These are phyloP conservation scores for Caradrina clavipalpis DNA, from an alignment of 2,888 invertebrate genomes.

Conservation along the genomic window DNA sequence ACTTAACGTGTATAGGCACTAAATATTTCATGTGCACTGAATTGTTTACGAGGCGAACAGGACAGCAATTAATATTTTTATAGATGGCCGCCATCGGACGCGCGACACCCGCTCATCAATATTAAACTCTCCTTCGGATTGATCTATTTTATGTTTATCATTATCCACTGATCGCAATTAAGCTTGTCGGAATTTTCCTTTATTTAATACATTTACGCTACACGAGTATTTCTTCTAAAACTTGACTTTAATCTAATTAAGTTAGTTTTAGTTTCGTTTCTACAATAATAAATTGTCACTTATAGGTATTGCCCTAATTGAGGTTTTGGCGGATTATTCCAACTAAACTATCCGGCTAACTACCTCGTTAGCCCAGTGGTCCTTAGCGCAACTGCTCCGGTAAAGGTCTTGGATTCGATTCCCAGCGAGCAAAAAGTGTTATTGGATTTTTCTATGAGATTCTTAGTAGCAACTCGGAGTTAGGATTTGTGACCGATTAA, in stretches of 20 bases:
- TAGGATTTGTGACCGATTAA: too few relatives aligned
- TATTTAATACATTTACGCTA: conserved; percentile 36
- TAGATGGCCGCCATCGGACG: conserved; percentile 69
- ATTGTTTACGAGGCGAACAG: conserved; percentile 83
- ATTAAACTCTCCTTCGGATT: conserved; percentile 80
- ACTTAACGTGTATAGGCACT: conserved; percentile 63
- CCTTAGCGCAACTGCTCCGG: too few relatives aligned
- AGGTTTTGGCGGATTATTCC: too few relatives aligned
- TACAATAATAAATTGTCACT: too few relatives aligned
- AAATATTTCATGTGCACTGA: conserved; percentile 78
- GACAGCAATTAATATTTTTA: conserved; percentile 89
- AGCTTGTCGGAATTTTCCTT: conserved; percentile 72
- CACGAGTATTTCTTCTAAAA: not conserved
- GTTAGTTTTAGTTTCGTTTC: too few relatives aligned
- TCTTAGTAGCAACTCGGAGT: too few relatives aligned
- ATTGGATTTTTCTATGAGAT: too few relatives aligned
- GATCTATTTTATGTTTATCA: conserved; percentile 77
- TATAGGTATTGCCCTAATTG: too few relatives aligned
- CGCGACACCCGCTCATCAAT: conserved; percentile 80
- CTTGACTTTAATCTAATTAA: not conserved
- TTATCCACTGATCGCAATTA: conserved; percentile 72
- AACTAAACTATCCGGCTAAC: too few relatives aligned
- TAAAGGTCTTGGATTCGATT: too few relatives aligned
- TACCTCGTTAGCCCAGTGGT: too few relatives aligned
- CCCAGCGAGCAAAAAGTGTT: too few relatives aligned